These are phyloP conservation scores for Cynopterus brachyotis DNA, from an alignment of 2,113 vertebrate species.

Conservation along the genomic window DNA sequence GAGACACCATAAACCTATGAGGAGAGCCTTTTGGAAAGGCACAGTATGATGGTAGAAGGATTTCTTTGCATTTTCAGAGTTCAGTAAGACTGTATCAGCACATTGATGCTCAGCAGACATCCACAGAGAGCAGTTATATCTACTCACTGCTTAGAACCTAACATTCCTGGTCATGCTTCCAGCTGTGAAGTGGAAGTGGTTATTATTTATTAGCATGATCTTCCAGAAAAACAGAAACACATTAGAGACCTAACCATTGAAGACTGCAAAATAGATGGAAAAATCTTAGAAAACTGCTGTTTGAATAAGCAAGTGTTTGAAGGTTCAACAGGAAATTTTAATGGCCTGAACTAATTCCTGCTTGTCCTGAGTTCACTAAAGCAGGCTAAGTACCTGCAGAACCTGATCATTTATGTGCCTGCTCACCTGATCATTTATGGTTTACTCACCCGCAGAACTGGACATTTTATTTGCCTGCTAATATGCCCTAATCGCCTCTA, in stretches of 20 bases:
- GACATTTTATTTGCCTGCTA: conserved; percentile 10
- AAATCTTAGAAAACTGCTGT: background rate
- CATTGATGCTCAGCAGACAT: background rate
- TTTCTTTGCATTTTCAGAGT: background rate
- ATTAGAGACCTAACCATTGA: background rate
- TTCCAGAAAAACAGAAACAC: conserved; percentile 12
- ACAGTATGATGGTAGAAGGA: background rate
- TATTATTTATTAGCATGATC: background rate
- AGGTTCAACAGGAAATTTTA: background rate
- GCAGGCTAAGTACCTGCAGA: background rate
- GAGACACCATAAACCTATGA: background rate
- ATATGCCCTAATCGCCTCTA: conserved; percentile 10
- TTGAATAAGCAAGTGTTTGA: background rate
- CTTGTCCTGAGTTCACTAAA: background rate
- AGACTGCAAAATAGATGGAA: background rate
- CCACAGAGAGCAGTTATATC: background rate
- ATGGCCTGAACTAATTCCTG: background rate
- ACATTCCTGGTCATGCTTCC: background rate
- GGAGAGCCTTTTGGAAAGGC: background rate
- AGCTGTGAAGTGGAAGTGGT: background rate
- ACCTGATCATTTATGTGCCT: background rate
- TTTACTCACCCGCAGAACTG: background rate
- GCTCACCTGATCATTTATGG: background rate
- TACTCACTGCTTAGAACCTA: background rate
- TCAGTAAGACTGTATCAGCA: background rate